Base-by-base conservation (phyloP, 2,113 vertebrate species). In the Mobula birostris region DNA sequence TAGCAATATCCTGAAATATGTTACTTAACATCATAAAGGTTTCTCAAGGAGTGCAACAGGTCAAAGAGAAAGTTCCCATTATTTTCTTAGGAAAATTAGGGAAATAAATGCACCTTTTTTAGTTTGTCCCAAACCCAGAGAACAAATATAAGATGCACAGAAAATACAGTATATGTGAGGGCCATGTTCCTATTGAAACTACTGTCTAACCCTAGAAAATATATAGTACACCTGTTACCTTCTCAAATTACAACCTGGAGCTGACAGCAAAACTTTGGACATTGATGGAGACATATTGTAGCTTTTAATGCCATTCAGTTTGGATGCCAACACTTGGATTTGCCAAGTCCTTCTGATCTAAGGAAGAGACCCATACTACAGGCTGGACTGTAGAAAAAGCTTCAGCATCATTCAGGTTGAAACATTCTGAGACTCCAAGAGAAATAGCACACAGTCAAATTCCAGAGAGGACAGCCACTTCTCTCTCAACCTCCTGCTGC, bases 301-400 rank as follows among this genome's bases (percentile, higher is more conserved):
- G 66, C 19, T 9, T 70, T 74, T 48, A 11, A 1, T 56, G 21
- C 19, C 24, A 74, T 29, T 21, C 63, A 5, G 66, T 1, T 74
- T 40, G 68, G 36, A 40, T 2, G 19, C 36, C 17, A 48, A 93
- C 91, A 74, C 36, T 40, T 72, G 68, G 91, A 93, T 74, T 92
- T 24, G 63, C 32, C 19, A 70, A 72, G 9, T 5, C 5, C 40
- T 9, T 29, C 70, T 56, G 48, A 29, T 56, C 91, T 72, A 72
- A 72, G 21, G 19, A 48, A 66, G 36, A 48, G 68, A 92, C 90
- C 66, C 17, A 36, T 72, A 40, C 66, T 56, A 36, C 68, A 93
- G 66, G 91, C 91, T 93, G 91, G 91, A 93, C 91, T 93, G 91
- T 93, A 93, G 36, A 74, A 40, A 93, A 93, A 21, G 24, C 40